Conservation (phyloP, 30 jellyfish, hydroid and myxozoan species). For the Sanderia malayensis region DNA sequence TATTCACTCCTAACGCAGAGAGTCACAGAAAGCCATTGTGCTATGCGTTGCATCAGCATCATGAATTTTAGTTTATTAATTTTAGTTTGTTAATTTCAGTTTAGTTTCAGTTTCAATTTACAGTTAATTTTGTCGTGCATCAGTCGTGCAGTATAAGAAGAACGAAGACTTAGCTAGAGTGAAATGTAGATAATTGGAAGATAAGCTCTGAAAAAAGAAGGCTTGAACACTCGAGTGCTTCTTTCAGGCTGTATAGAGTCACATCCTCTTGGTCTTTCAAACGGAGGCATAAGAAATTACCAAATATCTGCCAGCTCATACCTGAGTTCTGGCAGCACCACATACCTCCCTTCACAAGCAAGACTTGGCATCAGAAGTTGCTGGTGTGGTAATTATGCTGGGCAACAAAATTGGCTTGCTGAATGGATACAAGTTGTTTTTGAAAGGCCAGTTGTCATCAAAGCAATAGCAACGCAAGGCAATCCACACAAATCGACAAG, state of each 20-base stretch:
- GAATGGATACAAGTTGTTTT: slow-evolving; percentile 34
- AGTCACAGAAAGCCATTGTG: no score
- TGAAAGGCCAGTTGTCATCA: slow-evolving; percentile 10
- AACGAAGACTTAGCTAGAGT: no score
- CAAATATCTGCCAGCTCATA: slow-evolving; percentile 34
- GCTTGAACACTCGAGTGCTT: no score
- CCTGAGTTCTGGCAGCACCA: neutral
- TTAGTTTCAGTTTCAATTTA: no score
- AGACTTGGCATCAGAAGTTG: slow-evolving; percentile 25
- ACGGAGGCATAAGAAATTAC: slow-evolving; percentile 11
- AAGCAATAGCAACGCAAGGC: slow-evolving; percentile 37
- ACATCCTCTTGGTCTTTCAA: slow-evolving; percentile 30
- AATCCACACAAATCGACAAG: slow-evolving; percentile 7
- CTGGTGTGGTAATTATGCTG: slow-evolving; percentile 31
- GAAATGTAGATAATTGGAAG: no score
- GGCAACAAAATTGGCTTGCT: neutral
- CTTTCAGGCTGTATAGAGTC: neutral
- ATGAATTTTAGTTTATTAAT: no score
- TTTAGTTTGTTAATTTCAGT: no score
- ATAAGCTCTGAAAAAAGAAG: no score
- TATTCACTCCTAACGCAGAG: no score
- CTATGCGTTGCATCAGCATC: no score
- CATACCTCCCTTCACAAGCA: slow-evolving; percentile 18
- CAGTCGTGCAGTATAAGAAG: no score
- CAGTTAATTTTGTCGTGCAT: no score